Evolutionary conservation across 2,888 invertebrate species (phyloP).

Genomic region (Vandiemenella viatica): DNA sequence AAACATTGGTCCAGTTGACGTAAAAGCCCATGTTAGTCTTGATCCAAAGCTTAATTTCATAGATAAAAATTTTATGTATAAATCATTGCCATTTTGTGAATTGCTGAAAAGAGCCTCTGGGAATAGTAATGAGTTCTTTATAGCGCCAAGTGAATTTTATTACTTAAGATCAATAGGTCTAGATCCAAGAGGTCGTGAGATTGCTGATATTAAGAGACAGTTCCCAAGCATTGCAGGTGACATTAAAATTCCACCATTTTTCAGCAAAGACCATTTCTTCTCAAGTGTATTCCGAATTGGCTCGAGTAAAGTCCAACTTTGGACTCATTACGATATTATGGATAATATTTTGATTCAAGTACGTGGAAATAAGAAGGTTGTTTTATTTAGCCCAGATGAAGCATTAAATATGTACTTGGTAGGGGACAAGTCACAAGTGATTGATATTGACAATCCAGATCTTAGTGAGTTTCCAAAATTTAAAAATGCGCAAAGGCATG

Average conservation of each 20-base stretch:
- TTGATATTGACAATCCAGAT: constrained; percentile 34
- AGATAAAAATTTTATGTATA: constrained; percentile 35
- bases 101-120: constrained; percentile 27
- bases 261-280: constrained; percentile 28
- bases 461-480: constrained; percentile 30
- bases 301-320: constrained; percentile 32
- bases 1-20: constrained; percentile 25
- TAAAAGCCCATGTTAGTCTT: constrained; percentile 33
- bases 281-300: constrained; percentile 37
- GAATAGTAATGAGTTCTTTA: constrained; percentile 24
- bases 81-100: constrained; percentile 29
- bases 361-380: constrained; percentile 31
- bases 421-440: constrained; percentile 36
- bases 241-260: constrained; percentile 29
- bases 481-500: constrained; percentile 25
- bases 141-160: constrained; percentile 23
- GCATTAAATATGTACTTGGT: constrained; percentile 33
- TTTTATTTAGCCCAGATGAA: constrained; percentile 33
- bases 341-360: constrained; percentile 37
- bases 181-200: constrained; percentile 31
- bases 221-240: constrained; percentile 32
- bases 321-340: constrained; percentile 43
- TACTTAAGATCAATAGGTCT: constrained; percentile 31
- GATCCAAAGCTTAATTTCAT: constrained; percentile 32
- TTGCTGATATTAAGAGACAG: constrained; percentile 31